Base-by-base conservation (phyloP, 2,113 vertebrate species). In the Colossoma macropomum region DNA sequence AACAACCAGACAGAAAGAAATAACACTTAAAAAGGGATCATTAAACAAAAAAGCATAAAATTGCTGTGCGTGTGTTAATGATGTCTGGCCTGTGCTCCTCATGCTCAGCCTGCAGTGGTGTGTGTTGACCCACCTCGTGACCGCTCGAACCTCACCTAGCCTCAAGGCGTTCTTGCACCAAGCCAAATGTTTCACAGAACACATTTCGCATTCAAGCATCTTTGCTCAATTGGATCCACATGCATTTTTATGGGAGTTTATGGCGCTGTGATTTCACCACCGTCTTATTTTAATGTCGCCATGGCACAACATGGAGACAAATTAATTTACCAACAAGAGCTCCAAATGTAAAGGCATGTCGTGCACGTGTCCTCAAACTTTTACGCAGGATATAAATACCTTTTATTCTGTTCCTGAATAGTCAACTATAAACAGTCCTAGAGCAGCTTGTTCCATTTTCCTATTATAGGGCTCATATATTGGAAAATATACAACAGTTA, bases 251-350 rank as follows among this genome's bases (percentile, higher is more conserved):
- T 75, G 79, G 56, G 72, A 78, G 63, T 81, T 60, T 50, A 32
- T 80, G 74, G 77, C 79, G 38, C 76, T 72, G 79, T 88, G 87
- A 92, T 87, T 90, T 89, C 83, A 91, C 88, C 84, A 74, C 63
- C 52, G 80, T 86, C 77, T 81, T 77, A n/a, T 72, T 76, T 70
- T 27, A 83, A 80, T n/a, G 41, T 65, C 76, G 93, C 87, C 75
- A 87, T 85, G 85, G 45, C 86, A 87, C 85, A 89, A 81, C 86
- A 86, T 41, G n/a, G 63, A 81, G 79, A 86, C 90, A 85, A 86
- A 89, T 91, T 79, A 88, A 45, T 85, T 85, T 65, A 50, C 38
- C 81, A 50, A 72, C 50, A 45, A 59, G 17, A 17, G 69, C 79
- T 66, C n/a, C 30, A 27, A 75, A 56, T 45, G 77, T 73, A 77